Evolutionary conservation across 2,113 vertebrate genomes (phyloP).

Genomic region (Carassius carassius): DNA sequence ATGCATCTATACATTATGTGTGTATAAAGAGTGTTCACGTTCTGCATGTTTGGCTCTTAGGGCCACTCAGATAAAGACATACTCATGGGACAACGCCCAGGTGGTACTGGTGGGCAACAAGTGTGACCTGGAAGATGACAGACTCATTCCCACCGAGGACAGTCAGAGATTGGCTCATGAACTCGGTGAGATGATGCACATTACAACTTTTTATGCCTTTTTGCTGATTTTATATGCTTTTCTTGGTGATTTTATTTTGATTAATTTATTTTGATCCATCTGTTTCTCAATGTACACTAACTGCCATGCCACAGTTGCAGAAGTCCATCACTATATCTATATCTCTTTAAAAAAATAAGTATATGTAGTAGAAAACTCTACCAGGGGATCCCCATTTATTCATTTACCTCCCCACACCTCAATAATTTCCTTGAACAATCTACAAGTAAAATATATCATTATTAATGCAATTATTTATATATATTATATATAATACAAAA

Average conservation of each 20-base stretch:
- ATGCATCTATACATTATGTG: not conserved
- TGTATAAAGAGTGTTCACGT: not conserved
- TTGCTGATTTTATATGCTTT: not conserved
- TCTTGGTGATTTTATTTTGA: too few relatives aligned
- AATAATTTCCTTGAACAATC: not conserved
- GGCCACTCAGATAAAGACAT: constrained; percentile 87
- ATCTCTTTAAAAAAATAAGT: too few relatives aligned
- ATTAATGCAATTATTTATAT: not conserved
- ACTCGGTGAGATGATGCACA: constrained; percentile 68
- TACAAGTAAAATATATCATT: not conserved
- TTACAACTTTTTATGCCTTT: not conserved
- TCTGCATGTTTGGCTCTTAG: constrained; percentile 60
- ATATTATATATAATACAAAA: too few relatives aligned
- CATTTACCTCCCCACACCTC: not conserved
- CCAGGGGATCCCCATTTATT: too few relatives aligned
- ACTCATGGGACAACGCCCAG: constrained; percentile 86
- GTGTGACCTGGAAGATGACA: constrained; percentile 83
- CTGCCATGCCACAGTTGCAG: too few relatives aligned
- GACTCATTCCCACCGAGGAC: constrained; percentile 79
- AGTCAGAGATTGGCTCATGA: constrained; percentile 79
- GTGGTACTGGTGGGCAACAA: constrained; percentile 85
- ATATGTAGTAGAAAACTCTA: too few relatives aligned
- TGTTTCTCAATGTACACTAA: too few relatives aligned
- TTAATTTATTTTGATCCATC: too few relatives aligned
- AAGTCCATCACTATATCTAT: too few relatives aligned